Base-by-base conservation (phyloP, 2,797 vertebrate species). In the Adrianichthys oophorus region DNA sequence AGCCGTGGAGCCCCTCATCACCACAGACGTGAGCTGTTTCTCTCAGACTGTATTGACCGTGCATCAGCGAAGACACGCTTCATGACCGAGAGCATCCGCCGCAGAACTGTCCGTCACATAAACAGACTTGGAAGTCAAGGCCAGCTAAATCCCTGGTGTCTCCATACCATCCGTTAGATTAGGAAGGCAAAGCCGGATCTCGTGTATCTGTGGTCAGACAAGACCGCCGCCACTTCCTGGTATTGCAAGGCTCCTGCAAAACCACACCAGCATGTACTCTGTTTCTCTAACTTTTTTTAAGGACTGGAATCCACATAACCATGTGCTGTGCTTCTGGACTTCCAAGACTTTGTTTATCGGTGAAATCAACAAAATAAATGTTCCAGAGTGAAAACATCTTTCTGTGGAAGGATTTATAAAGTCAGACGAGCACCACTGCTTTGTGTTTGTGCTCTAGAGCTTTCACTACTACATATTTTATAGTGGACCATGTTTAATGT, bases 201-300 rank as follows among this genome's bases (percentile, higher is more conserved):
- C 85, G 70, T 90, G 90, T 88, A 88, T 91, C 86, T 91, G 92
- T 89, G 91, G 92, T 92, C 83, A 85, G 87, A 85, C 86, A 19
- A 89, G 84, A 91, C 90, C 89, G 88, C 89, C 78, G 80, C 91
- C 90, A 90, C 91, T 92, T 93, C 91, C 91, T 91, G 70, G 55
- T 88, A 87, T 85, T 89, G 89, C 91, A 74, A 88, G 88, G 81
- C 86, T 85, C 88, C 87, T 79, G 85, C 56, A 68, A 88, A 85
- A 88, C 88, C 86, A 83, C 85, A 81, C 83, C 85, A 89, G 79
- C 76, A 79, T 76, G 83, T 66, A 75, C 80, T 90, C 85, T 66
- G 59, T 88, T 86, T 81, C 74, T 79, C 68, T 74, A 78, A 76
- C 66, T 76, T 75, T 77, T 78, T 81, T 83, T 66, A 79, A 69